Evolutionary conservation across 1,140 invertebrate genomes (phyloP), one percentile per base, ranked within the genome.

Genomic region (Drosophila nasuta): DNA sequence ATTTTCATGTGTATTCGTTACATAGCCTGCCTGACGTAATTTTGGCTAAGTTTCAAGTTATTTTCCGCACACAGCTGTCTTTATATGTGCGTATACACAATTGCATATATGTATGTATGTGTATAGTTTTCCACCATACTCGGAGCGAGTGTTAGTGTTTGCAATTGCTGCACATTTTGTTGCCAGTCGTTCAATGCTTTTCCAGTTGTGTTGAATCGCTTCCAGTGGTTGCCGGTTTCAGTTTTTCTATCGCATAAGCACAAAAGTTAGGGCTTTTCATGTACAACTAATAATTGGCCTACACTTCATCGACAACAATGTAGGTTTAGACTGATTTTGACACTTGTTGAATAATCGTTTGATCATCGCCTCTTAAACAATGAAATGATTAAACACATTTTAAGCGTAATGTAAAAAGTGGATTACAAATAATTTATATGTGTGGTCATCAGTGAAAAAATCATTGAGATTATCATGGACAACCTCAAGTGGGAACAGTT

Each of bases 171-270:
- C 80, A 80, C 43, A 69, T 51, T 57, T 75, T 46, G 13, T 67
- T 20, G 69, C 38, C 41, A 66, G 57, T 83, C 54, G 45, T 66
- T 74, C 43, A 67, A 80, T 67, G 83, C 63, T 77, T 83, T 87
- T 80, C 83, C 83, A 88, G 83, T 89, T 88, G 77, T 66, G 74
- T 86, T 74, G 64, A 80, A 88, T 72, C 77, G 85, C 65, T 83
- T 89, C 70, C 85, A 83, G 49, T 71, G 58, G 63, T 41, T 72
- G 77, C 66, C 80, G 69, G 75, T 62, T 63, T 72, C 1, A 58
- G 63, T 69, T 85, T 74, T 66, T 63, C 49, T 54, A 69, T 73
- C 67, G 77, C 73, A 76, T 38, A 35, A 33, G 8, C 66, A 35
- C 46, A 70, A 63, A 49, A 38, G 62, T 65, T 35, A 41, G 30